A percentile compares a stretch with the other conserved stretches of the same genome.
Conservation (phyloP, 2,113 vertebrate genomes). For the Megaceryle torquata region DNA sequence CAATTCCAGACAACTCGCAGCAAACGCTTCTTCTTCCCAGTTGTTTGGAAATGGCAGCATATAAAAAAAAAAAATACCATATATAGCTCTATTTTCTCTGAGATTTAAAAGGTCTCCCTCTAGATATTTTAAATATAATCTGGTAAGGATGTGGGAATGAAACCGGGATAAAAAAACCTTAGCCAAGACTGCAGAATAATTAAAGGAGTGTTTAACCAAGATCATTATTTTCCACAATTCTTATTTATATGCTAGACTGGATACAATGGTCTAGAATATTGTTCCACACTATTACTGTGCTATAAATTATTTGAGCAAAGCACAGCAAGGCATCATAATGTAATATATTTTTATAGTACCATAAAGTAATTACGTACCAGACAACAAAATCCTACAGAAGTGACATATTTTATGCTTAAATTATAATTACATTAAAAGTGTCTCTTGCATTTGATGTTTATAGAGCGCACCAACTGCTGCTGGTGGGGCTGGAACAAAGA, state of each 20-base stretch:
- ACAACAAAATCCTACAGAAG: slow-evolving; percentile 43
- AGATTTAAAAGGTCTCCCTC: not conserved
- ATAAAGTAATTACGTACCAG: slow-evolving; percentile 47
- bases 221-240: slow-evolving; percentile 29
- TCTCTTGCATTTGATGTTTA: slow-evolving; percentile 29
- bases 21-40: not conserved
- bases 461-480: not conserved
- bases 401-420: slow-evolving; percentile 65
- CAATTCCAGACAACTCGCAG: not conserved
- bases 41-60: not conserved
- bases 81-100: not conserved
- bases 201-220: slow-evolving; percentile 22
- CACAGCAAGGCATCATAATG: slow-evolving; percentile 16
- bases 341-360: slow-evolving; percentile 49
- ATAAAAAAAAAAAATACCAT: not conserved
- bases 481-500: not conserved
- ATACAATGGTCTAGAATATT: slow-evolving; percentile 44
- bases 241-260: slow-evolving; percentile 29
- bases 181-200: not conserved
- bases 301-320: slow-evolving; percentile 60
- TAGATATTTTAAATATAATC: not conserved
- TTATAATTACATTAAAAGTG: slow-evolving; percentile 63
- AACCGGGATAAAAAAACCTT: not conserved
- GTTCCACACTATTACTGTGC: slow-evolving; percentile 52
- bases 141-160: not conserved